A percentile compares a stretch with the other conserved stretches of the same genome.
Evolutionary conservation across 1,140 invertebrate species (phyloP).

Genomic region (Scylla paramamosain): DNA sequence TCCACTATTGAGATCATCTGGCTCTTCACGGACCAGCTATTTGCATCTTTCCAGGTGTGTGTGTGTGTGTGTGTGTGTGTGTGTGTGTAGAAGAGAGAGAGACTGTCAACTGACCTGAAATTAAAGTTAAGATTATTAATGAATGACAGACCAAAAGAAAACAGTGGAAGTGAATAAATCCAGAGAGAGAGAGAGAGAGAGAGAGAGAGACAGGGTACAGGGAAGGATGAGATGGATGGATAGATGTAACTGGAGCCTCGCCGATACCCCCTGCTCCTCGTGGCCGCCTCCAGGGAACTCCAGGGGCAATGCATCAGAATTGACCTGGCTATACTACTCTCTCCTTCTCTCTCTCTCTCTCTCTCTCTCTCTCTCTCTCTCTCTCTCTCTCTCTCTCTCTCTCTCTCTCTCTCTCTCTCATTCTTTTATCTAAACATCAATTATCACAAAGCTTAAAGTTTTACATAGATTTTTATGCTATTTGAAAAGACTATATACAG

Average conservation of each 20-base stretch:
- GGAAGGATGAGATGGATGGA: neutral
- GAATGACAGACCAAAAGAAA: no score
- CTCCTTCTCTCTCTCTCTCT: neutral
- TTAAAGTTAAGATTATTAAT: no score
- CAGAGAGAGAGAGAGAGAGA: slow-evolving; percentile 51
- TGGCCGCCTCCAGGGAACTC: no score
- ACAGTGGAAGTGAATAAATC: no score
- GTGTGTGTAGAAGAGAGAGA: no score
- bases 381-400: slow-evolving; percentile 43
- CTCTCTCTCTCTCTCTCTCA: slow-evolving; percentile 29
- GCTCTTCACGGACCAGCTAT: slow-evolving; percentile 88
- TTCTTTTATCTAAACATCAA: neutral
- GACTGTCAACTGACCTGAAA: no score
- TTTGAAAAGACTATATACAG: no score
- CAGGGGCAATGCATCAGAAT: no score
- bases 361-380: slow-evolving; percentile 14
- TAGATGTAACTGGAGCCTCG: no score
- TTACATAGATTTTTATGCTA: no score
- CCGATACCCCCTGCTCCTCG: no score
- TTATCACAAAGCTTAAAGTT: no score
- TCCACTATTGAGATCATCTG: slow-evolving; percentile 85
- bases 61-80: neutral
- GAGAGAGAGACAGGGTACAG: neutral
- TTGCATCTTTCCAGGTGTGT: slow-evolving; percentile 89
- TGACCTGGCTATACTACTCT: neutral